Conservation (phyloP, 2,113 vertebrate species). For the Microtus oregoni region DNA sequence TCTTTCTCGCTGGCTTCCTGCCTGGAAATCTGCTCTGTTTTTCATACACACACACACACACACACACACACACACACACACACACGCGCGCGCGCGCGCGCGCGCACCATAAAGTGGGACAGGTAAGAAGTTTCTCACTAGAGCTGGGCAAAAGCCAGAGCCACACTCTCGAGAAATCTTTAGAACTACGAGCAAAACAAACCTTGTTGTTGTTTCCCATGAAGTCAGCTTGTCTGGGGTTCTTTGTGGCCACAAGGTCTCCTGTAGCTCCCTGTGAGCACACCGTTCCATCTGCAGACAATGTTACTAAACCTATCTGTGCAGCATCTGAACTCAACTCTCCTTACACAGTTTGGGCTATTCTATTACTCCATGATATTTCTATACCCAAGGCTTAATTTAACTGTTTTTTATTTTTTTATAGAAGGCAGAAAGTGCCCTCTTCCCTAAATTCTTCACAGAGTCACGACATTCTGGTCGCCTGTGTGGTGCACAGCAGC, state of each 20-base stretch:
- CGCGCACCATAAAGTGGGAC: too few species aligned
- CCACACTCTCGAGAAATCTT: background rate
- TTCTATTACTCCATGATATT: conserved; percentile 14
- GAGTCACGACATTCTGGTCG: background rate
- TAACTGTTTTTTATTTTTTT: background rate
- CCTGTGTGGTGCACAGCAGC: background rate
- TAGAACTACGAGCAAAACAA: background rate
- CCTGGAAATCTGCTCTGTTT: background rate
- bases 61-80: too few species aligned
- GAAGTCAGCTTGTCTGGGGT: background rate
- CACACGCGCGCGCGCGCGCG: background rate
- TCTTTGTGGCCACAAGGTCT: background rate
- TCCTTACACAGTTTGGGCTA: background rate
- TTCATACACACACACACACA: too few species aligned
- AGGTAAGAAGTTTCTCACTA: background rate
- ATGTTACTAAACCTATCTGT: background rate
- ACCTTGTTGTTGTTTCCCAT: background rate
- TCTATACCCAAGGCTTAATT: background rate
- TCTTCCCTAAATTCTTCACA: background rate
- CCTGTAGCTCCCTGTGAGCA: background rate
- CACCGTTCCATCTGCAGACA: background rate
- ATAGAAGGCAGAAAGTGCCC: background rate
- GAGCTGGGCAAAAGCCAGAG: background rate
- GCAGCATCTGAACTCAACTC: background rate
- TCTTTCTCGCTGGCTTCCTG: background rate